These are phyloP conservation scores for Azemiops feae DNA, from an alignment of 2,113 vertebrate species.

Conservation along the genomic window DNA sequence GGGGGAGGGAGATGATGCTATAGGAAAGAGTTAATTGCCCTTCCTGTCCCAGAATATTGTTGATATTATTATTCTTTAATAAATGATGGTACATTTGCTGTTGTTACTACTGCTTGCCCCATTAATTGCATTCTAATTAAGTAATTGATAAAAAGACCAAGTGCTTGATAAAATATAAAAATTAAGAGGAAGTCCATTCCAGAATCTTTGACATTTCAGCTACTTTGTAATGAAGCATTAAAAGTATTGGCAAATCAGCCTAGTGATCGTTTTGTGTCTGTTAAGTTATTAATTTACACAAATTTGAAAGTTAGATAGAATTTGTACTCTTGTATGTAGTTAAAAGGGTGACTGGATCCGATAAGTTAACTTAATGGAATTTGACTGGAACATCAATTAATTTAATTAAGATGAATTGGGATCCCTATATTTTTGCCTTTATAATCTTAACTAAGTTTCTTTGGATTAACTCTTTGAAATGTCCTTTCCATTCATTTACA, in stretches of 20 bases:
- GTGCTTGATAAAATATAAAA: neutral
- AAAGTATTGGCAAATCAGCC: conserved; percentile 29
- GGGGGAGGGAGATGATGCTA: neutral
- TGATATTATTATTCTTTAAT: neutral
- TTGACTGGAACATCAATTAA: conserved; percentile 45
- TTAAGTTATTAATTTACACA: neutral
- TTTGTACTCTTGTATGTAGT: neutral
- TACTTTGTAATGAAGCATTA: neutral
- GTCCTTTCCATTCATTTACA: conserved; percentile 51
- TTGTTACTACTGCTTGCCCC: neutral
- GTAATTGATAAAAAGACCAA: neutral
- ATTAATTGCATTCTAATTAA: neutral
- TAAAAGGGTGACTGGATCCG: conserved; percentile 31
- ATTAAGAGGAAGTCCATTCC: neutral
- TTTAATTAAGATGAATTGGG: conserved; percentile 25
- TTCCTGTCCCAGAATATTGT: neutral
- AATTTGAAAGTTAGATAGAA: conserved; percentile 18
- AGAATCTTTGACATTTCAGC: neutral
- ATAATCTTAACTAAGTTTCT: conserved; percentile 36
- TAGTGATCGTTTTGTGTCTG: neutral
- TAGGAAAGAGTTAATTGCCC: too few species aligned
- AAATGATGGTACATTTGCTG: neutral
- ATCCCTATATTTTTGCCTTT: conserved; percentile 36
- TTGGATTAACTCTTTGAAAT: conserved; percentile 45
- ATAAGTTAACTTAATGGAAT: conserved; percentile 37